Base-by-base conservation (phyloP, 1,140 invertebrate species). In the Cheumatopsyche charites region DNA sequence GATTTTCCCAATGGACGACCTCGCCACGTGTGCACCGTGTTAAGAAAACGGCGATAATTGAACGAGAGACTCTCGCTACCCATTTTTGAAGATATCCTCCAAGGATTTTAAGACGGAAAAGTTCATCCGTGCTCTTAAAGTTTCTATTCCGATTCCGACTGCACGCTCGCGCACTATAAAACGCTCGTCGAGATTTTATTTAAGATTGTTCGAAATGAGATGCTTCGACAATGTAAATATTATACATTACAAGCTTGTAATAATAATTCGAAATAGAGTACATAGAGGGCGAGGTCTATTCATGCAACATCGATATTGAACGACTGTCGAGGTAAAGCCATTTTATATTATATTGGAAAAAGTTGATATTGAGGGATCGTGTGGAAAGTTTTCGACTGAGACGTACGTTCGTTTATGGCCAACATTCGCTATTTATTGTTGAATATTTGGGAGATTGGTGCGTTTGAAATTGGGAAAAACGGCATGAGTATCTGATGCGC, bases 111-210 rank as follows among this genome's bases (percentile, higher is more conserved):
- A 25, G 15, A 25, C 26, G 7, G 5, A 43, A 47, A 66, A 66
- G 21, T 43, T 42, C n/a, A 41, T 43, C 43, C 17, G 63, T 42
- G 12, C n/a, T 23, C 43, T 65, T 66, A 13, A 47, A 43, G 19
- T 13, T 45, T 66, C 21, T 29, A 15, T 47, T 66, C 23, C 42
- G 42, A 47, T 66, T 66, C 43, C 17, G 63, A 15, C 63, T 13
- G 3, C 5, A 23, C 23, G 43, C 47, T 65, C 62, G 9, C 41
- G 42, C 43, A 66, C 15, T 66, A 15, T 41, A 43, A 66, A 15
- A n/a, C 63, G 13, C 47, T 66, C 63, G 23, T 17, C 1, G 23
- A 66, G 63, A 66, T 66, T 66, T 66, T 41, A 23, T 66, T 66
- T 36, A 4, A 66, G 63, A 66, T 66, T 66, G 21, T 25, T 4